Conservation (phyloP, 2,797 vertebrate genomes). For the Sphaeramia orbicularis region DNA sequence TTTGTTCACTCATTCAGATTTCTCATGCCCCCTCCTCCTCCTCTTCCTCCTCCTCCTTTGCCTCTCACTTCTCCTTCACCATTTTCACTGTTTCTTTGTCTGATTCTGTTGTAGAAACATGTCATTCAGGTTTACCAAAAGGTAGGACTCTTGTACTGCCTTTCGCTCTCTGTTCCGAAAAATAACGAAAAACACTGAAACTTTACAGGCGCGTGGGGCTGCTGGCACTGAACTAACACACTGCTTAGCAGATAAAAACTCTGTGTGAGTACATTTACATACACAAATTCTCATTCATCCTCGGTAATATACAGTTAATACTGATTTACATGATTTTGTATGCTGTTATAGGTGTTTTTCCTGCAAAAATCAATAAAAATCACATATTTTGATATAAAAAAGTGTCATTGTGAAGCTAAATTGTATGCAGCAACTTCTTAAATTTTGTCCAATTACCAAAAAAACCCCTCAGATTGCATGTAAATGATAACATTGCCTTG, state of each 20-base stretch:
- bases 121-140: conserved; percentile 99
- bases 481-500: not conserved
- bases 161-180: conserved; percentile 51
- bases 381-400: too few species aligned
- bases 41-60: not conserved
- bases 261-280: conserved; percentile 53
- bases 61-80: conserved; percentile 61
- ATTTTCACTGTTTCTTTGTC: conserved; percentile 88
- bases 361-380: too few species aligned
- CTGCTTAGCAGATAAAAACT: conserved; percentile 47
- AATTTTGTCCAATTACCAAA: too few species aligned
- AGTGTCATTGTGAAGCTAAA: too few species aligned
- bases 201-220: conserved; percentile 53
- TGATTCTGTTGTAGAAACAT: conserved; percentile 99
- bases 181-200: conserved; percentile 31
- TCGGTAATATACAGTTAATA: not conserved
- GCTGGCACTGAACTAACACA: conserved; percentile 78
- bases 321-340: too few species aligned
- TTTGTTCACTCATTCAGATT: conserved; percentile 84
- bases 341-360: not conserved
- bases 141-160: conserved; percentile 92
- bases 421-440: too few species aligned
- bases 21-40: conserved; percentile 26
- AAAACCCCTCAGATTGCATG: not conserved
- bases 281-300: conserved; percentile 4